phyloP scores from a whole-genome alignment of 64 coral and sea anemone genomes.

The Astreopora myriophthalma region DNA sequence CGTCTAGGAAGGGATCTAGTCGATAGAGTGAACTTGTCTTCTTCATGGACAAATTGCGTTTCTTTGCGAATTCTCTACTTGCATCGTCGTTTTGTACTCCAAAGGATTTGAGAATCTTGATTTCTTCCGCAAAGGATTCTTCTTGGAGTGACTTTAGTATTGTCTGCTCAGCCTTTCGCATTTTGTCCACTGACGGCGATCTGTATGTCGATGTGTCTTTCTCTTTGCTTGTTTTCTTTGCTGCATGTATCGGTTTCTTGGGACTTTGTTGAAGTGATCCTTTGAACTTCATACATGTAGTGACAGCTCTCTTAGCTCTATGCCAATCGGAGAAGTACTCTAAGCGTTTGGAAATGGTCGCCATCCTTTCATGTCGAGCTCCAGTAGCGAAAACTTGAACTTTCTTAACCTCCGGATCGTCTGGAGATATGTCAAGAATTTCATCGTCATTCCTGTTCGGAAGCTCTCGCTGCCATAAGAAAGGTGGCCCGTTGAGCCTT shows the following conservation, averaged over 20 bases:
- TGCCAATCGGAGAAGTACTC: constrained; percentile 40
- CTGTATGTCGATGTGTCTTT: neutral
- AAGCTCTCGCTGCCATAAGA: constrained; percentile 32
- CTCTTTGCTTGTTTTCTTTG: neutral
- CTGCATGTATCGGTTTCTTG: neutral
- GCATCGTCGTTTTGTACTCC: neutral
- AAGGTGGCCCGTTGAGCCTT: constrained; percentile 33
- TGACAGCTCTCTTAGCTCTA: constrained; percentile 37
- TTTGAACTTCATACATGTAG: constrained; percentile 14
- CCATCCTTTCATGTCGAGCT: neutral
- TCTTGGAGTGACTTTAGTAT: neutral
- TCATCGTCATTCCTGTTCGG: neutral
- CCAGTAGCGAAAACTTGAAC: neutral
- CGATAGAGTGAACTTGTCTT: constrained; percentile 11
- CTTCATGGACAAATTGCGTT: constrained; percentile 26
- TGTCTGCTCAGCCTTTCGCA: neutral
- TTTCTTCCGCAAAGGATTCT: neutral
- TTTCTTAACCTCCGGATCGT: constrained; percentile 53
- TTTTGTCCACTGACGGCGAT: constrained; percentile 17
- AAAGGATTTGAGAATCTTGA: neutral
- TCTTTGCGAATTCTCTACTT: neutral
- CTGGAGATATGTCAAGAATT: neutral
- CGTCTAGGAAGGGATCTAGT: constrained; percentile 41
- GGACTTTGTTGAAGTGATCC: neutral
- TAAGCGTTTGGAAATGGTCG: constrained; percentile 3